Conservation (phyloP, 2,113 vertebrate genomes). For the Zingel zingel region DNA sequence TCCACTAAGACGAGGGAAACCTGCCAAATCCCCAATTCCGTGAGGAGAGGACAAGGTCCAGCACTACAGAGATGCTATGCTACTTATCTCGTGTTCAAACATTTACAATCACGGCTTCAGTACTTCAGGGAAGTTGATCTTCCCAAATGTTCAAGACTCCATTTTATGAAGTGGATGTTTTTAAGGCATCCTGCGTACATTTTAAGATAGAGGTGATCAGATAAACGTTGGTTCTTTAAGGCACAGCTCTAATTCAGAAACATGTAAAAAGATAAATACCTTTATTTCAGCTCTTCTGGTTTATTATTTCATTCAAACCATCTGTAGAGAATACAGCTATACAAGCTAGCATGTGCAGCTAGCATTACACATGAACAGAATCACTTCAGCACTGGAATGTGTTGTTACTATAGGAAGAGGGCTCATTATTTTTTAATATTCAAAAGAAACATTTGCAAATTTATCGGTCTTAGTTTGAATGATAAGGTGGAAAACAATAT, state of each 20-base stretch:
- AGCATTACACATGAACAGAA: background rate
- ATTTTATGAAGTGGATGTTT: constrained; percentile 19
- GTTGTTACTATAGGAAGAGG: background rate
- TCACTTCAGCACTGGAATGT: no score
- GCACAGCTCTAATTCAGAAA: background rate
- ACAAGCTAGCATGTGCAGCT: background rate
- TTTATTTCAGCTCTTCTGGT: background rate
- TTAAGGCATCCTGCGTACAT: background rate
- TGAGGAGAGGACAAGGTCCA: constrained; percentile 41
- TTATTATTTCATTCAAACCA: background rate
- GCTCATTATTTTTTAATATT: background rate
- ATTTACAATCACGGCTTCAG: constrained; percentile 51
- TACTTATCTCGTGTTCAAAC: constrained; percentile 63
- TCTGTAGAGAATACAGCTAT: background rate
- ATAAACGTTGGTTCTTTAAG: background rate
- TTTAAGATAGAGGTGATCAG: background rate
- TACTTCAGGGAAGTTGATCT: constrained; percentile 43
- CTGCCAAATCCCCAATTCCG: constrained; percentile 67
- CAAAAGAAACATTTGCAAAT: background rate
- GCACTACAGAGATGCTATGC: constrained; percentile 31
- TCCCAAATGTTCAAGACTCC: constrained; percentile 33
- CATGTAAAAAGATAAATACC: background rate
- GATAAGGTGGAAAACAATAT: no score
- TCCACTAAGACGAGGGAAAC: constrained; percentile 45
- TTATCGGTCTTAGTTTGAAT: background rate